Base-by-base conservation (phyloP, 2,113 vertebrate species). In the Eurystomus gularis region DNA sequence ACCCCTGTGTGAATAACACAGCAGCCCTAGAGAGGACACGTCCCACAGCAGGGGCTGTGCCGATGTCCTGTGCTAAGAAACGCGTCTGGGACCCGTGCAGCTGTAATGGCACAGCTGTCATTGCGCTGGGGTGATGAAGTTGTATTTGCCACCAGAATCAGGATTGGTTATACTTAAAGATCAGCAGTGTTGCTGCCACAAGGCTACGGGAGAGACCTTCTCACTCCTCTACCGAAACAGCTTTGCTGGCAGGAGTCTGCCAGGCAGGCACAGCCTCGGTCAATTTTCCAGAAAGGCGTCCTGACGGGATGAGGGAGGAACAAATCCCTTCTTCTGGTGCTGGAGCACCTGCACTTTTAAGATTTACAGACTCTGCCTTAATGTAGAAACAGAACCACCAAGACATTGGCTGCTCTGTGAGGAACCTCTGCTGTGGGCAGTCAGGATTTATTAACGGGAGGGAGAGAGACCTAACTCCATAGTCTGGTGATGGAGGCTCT, bases 141-240 rank as follows among this genome's bases (percentile, higher is more conserved):
- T 72, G 39, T 60, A 39, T 62, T 55, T 85, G 52, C 57, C 29
- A 60, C 52, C 57, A 68, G 11, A 42, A 35, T 35, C 35, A 5
- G 3, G 9, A 31, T 12, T 1, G 1, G 11, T 29, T 55, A 18
- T 60, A 11, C 39, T 6, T 58, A 9, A 39, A 29, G 33, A 14
- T 33, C 3, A 44, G 28, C 14, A 26, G 0, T 3, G 17, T 33
- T 88, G 26, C 29, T 72, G 66, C 42, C 55, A 21, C 25, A 6
- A 9, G 77, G 49, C 83, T 83, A 26, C 20, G 35, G n/a, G 39
- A 57, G 61, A 33, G 52, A 39, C 68, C 35, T 85, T 61, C 26
- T 25, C 60, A 0, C 10, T 49, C 23, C 26, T 68, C 13, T 52
- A 3, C 29, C 39, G 4, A 29, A 72, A 15, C 11, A 17, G 0